These are phyloP conservation scores for Mylabris sibirica DNA, from an alignment of 2,888 invertebrate species.

Conservation along the genomic window DNA sequence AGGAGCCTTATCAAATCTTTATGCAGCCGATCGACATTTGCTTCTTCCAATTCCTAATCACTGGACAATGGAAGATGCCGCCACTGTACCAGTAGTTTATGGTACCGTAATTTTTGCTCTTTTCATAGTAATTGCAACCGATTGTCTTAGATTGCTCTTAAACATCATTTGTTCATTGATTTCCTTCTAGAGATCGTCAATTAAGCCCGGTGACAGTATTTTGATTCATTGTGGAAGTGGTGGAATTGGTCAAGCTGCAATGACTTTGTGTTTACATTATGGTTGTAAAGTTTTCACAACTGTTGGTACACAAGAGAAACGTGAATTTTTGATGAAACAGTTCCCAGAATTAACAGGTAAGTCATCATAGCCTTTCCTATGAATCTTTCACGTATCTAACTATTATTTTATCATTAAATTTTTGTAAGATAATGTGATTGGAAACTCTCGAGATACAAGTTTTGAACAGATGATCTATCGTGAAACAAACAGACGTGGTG, in stretches of 20 bases:
- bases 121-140: neutral
- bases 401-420: neutral
- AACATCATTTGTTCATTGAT: neutral
- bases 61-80: conserved; percentile 91
- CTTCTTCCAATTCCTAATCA: conserved; percentile 83
- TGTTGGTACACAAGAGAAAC: conserved; percentile 86
- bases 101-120: conserved; percentile 66
- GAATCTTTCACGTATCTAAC: neutral
- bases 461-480: conserved; percentile 91
- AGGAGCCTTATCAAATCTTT: conserved; percentile 80
- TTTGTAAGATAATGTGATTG: conserved; percentile 74
- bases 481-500: conserved; percentile 88
- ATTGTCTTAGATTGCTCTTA: too few species aligned
- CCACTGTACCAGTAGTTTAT: conserved; percentile 93
- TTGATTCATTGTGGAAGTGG: conserved; percentile 96
- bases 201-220: conserved; percentile 83
- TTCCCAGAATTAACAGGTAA: conserved; percentile 81
- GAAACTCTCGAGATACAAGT: conserved; percentile 88
- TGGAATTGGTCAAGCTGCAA: conserved; percentile 90
- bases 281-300: conserved; percentile 93
- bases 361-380: neutral
- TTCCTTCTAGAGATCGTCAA: conserved; percentile 53
- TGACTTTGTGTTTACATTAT: conserved; percentile 91
- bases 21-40: conserved; percentile 73
- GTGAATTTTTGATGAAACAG: conserved; percentile 83